phyloP scores from a whole-genome alignment of 1,140 invertebrate species.

The Lasioglossum albipes region DNA sequence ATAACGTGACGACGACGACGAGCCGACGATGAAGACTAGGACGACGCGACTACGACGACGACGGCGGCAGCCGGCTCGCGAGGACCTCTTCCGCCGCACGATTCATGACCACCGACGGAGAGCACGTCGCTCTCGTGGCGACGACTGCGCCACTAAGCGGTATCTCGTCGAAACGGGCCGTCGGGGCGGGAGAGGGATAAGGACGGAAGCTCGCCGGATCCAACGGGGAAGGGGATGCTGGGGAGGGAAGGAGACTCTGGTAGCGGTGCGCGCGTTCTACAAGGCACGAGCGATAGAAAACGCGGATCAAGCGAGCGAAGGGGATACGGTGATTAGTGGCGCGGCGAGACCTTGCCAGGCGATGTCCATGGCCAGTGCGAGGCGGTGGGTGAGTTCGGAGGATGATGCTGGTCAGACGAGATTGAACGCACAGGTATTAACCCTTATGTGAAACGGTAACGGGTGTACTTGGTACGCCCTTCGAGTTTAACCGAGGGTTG shows the following conservation, averaged over 20 bases:
- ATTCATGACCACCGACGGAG: conserved; percentile 57
- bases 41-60: conserved; percentile 38
- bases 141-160: conserved; percentile 56
- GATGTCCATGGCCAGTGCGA: no score
- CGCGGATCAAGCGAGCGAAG: conserved; percentile 11
- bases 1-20: conserved; percentile 18
- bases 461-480: no score
- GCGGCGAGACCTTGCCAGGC: no score
- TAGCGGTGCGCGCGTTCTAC: no score
- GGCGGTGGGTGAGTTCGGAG: no score
- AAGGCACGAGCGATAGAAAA: no score
- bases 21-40: conserved; percentile 25
- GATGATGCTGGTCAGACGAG: no score
- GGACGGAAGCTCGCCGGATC: neutral
- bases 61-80: conserved; percentile 50
- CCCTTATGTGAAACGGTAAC: no score
- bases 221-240: conserved; percentile 32
- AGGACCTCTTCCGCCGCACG: conserved; percentile 60
- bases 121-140: conserved; percentile 56
- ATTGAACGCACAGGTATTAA: no score
- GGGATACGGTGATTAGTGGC: no score
- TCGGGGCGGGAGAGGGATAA: conserved; percentile 33
- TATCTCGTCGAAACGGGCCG: conserved; percentile 51
- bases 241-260: neutral
- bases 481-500: no score